Conservation (phyloP, 2,113 vertebrate species). For the Marmota flaviventris region DNA sequence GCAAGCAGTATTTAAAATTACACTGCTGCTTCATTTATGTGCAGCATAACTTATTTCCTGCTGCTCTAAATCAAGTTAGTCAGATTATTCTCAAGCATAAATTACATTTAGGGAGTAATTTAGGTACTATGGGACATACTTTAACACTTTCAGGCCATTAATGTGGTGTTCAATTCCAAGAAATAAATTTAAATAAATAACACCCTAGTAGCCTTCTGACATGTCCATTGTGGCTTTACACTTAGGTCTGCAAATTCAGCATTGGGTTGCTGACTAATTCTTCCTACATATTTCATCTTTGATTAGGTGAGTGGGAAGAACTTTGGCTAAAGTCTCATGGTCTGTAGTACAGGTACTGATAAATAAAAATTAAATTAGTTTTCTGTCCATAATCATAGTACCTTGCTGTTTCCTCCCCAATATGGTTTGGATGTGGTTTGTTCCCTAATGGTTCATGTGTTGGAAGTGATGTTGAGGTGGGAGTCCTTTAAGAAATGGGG, state of each 20-base stretch:
- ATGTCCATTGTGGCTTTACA: slow-evolving; percentile 68
- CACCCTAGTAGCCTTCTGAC: slow-evolving; percentile 58
- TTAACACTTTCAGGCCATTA: slow-evolving; percentile 79
- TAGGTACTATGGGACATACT: slow-evolving; percentile 77
- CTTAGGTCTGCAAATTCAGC: slow-evolving; percentile 62
- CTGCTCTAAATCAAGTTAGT: slow-evolving; percentile 84
- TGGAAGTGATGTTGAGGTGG: background rate
- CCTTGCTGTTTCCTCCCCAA: background rate
- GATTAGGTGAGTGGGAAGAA: background rate
- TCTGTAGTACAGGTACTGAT: background rate
- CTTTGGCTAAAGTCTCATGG: background rate
- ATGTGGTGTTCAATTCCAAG: slow-evolving; percentile 69
- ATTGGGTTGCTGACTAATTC: slow-evolving; percentile 55
- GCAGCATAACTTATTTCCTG: slow-evolving; percentile 77
- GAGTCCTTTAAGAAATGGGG: background rate
- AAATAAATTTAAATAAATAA: slow-evolving; percentile 83
- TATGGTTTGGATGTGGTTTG: background rate
- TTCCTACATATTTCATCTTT: slow-evolving; percentile 45
- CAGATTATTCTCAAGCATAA: slow-evolving; percentile 79
- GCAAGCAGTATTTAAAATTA: slow-evolving; percentile 76
- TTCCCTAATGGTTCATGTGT: background rate
- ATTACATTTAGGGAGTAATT: slow-evolving; percentile 81
- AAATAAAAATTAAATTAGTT: slow-evolving; percentile 47
- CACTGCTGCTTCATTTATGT: slow-evolving; percentile 72
- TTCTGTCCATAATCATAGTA: background rate